Evolutionary conservation across 2,888 invertebrate species (phyloP).

Genomic region (Byasa hedistus): DNA sequence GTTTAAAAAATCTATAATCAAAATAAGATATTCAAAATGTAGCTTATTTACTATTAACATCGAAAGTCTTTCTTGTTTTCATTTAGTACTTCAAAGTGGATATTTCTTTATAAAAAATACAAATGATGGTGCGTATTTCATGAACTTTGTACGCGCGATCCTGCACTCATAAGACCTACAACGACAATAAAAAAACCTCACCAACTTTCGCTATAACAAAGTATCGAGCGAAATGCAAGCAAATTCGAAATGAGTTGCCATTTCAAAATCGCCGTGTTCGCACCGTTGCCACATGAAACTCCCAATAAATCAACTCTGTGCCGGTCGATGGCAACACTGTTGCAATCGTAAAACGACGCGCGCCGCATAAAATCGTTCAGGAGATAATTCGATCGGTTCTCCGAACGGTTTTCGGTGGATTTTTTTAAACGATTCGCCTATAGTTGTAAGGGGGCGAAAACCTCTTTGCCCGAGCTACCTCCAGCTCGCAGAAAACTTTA

Average conservation of each 20-base stretch:
- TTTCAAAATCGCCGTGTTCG: slow-evolving; percentile 48
- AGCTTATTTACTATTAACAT: no score
- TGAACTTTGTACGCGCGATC: neutral
- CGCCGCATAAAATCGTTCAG: slow-evolving; percentile 56
- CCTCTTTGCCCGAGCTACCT: neutral
- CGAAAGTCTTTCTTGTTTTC: no score
- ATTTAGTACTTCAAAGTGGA: no score
- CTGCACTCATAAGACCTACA: slow-evolving; percentile 2
- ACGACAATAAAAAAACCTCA: slow-evolving; percentile 27
- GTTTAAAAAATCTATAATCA: no score
- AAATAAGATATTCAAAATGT: no score
- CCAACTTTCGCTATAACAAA: slow-evolving; percentile 33
- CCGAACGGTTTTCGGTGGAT: slow-evolving; percentile 50
- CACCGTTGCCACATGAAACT: slow-evolving; percentile 44
- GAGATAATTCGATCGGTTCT: slow-evolving; percentile 68
- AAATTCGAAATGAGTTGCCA: slow-evolving; percentile 52
- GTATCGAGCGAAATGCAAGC: slow-evolving; percentile 37
- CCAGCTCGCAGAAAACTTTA: neutral
- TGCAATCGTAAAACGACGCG: slow-evolving; percentile 47
- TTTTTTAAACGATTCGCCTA: slow-evolving; percentile 33
- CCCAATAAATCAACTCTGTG: slow-evolving; percentile 46
- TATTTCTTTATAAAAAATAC: no score
- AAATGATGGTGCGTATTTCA: no score
- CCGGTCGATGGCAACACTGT: slow-evolving; percentile 49
- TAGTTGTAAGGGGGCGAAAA: slow-evolving; percentile 32